phyloP scores from a whole-genome alignment of 2,888 invertebrate species.

The Camponotus fellah region DNA sequence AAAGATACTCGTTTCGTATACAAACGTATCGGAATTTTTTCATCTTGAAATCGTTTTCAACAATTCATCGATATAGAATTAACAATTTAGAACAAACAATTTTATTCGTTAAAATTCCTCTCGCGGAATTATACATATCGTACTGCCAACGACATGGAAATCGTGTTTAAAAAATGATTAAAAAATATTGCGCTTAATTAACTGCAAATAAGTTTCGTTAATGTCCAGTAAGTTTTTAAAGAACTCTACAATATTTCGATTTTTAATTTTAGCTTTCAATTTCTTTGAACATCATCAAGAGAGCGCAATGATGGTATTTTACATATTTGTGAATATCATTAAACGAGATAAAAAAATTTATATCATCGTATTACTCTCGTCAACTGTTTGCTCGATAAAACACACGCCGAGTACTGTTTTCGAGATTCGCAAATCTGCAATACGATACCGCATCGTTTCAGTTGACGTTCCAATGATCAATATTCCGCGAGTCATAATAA shows the following conservation, averaged over 20 bases:
- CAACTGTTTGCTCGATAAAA: not conserved
- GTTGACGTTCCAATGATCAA: constrained; percentile 46
- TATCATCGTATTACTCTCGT: not conserved
- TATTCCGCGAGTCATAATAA: constrained; percentile 42
- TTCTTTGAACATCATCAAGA: not conserved
- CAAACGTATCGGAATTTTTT: constrained; percentile 25
- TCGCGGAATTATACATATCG: not conserved
- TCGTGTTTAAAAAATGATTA: not conserved
- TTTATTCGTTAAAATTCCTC: constrained; percentile 37
- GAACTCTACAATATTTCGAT: not conserved
- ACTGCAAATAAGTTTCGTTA: not conserved
- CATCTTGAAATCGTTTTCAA: not conserved
- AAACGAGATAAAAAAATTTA: constrained; percentile 5
- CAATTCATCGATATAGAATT: constrained; percentile 5
- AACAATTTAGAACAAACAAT: constrained; percentile 3
- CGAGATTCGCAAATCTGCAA: constrained; percentile 35
- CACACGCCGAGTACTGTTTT: not conserved
- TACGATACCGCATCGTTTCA: constrained; percentile 1
- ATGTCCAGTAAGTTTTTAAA: not conserved
- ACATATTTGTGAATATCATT: not conserved
- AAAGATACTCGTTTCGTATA: not conserved
- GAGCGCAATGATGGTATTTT: not conserved
- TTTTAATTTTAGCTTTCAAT: constrained; percentile 15
- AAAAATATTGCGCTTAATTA: not conserved
- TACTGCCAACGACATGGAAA: not conserved